These are phyloP conservation scores for Galago senegalensis DNA, from an alignment of 2,797 vertebrate genomes.

Conservation along the genomic window DNA sequence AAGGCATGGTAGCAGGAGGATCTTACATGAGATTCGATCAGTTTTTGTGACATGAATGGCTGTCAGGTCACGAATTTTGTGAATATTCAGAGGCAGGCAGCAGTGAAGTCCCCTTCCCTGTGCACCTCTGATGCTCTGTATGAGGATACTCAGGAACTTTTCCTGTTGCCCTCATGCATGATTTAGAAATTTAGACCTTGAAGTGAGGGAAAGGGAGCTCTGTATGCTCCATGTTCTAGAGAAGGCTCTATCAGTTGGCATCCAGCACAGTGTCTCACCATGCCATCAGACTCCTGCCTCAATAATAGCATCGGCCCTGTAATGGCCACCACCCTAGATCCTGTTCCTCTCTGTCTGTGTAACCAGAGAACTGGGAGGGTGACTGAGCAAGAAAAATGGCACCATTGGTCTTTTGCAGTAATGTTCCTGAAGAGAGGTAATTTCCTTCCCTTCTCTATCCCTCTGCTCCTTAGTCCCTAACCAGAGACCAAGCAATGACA, in stretches of 20 bases:
- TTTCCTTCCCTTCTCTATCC: not conserved
- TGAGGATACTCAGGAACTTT: not conserved
- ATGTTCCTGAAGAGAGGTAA: not conserved
- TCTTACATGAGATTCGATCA: not conserved
- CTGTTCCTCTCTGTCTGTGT: not conserved
- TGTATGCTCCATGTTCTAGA: not conserved
- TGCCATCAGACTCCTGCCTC: not conserved
- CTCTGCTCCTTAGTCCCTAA: not conserved
- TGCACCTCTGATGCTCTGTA: not conserved
- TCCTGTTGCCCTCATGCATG: not conserved
- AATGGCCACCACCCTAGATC: too few species aligned
- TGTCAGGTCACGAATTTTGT: not conserved
- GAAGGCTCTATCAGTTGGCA: not conserved
- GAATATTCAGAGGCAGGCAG: not conserved
- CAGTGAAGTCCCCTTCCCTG: not conserved
- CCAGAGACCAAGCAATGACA: not conserved
- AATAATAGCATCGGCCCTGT: not conserved
- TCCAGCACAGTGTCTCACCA: not conserved
- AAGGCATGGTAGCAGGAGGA: not conserved
- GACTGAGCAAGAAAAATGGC: not conserved
- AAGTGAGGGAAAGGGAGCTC: not conserved
- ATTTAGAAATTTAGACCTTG: not conserved
- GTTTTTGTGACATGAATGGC: not conserved
- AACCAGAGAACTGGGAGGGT: not conserved
- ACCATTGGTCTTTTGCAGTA: not conserved